Evolutionary conservation across 2,797 vertebrate genomes (phyloP).

Genomic region (Acanthurus lineatus): DNA sequence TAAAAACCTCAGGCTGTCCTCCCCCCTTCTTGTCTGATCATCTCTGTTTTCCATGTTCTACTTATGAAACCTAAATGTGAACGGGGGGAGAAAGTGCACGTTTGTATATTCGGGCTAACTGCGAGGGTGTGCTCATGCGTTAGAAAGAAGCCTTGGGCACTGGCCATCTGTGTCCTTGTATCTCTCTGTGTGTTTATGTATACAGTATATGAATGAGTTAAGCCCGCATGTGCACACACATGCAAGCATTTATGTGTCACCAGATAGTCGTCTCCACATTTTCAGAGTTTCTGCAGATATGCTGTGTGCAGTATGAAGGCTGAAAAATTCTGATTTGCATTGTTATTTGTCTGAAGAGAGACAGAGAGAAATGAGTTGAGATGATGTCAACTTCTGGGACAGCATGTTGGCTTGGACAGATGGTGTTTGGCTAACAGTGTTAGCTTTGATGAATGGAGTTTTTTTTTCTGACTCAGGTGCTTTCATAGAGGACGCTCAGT

Average conservation of each 20-base stretch:
- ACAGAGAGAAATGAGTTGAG: background rate
- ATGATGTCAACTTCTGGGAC: constrained; percentile 6
- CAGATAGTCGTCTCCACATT: constrained; percentile 24
- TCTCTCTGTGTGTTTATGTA: constrained; percentile 28
- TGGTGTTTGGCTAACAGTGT: constrained; percentile 17
- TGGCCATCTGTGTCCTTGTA: constrained; percentile 76
- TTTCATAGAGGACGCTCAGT: constrained; percentile 2
- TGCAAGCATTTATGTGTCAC: constrained; percentile 43
- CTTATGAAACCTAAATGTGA: constrained; percentile 68
- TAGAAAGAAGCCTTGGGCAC: constrained; percentile 74
- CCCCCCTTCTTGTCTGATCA: constrained; percentile 17
- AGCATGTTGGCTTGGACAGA: constrained; percentile 10
- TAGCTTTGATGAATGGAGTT: constrained; percentile 10
- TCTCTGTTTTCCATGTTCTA: constrained; percentile 57
- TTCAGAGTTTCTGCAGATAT: constrained; percentile 35
- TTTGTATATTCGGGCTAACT: constrained; percentile 70
- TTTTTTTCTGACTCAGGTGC: constrained; percentile 17
- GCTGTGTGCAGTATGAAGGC: background rate
- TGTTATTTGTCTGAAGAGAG: background rate
- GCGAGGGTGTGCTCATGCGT: constrained; percentile 74
- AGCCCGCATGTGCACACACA: constrained; percentile 24
- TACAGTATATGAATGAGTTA: constrained; percentile 10
- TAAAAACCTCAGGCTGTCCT: constrained; percentile 40
- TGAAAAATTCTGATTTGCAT: background rate
- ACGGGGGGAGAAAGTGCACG: constrained; percentile 33